These are phyloP conservation scores for Hyalella azteca DNA, from an alignment of 2,888 invertebrate genomes.

Conservation along the genomic window DNA sequence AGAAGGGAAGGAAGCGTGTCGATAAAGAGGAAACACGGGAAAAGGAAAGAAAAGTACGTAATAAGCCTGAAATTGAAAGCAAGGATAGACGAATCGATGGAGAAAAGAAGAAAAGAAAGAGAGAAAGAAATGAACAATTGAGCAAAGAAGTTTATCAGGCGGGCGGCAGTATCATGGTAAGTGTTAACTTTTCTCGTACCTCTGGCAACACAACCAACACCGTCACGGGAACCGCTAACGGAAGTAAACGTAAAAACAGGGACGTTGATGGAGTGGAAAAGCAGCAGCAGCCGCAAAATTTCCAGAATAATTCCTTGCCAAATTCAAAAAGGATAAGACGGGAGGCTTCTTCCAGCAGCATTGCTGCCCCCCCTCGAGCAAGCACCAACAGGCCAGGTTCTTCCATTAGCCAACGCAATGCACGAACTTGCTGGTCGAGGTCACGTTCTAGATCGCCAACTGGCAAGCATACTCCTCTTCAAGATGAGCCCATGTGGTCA, in stretches of 20 bases:
- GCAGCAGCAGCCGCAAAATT: constrained; percentile 40
- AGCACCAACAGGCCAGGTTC: constrained; percentile 23
- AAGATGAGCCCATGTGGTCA: constrained; percentile 60
- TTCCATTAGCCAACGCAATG: constrained; percentile 60
- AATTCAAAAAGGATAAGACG: constrained; percentile 40
- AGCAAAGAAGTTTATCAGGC: constrained; percentile 88
- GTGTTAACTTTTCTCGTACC: constrained; percentile 75
- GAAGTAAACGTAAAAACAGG: constrained; percentile 49
- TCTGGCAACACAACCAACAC: constrained; percentile 41
- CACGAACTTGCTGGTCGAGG: constrained; percentile 61
- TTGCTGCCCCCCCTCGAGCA: background rate
- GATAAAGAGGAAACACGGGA: constrained; percentile 49
- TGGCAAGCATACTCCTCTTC: constrained; percentile 54
- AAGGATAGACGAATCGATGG: constrained; percentile 46
- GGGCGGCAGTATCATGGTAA: constrained; percentile 89
- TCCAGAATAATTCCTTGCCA: constrained; percentile 63
- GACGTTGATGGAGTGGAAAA: constrained; percentile 46
- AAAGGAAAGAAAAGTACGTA: constrained; percentile 58
- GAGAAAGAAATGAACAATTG: constrained; percentile 61
- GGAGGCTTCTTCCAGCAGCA: constrained; percentile 48
- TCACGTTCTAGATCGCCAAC: constrained; percentile 42
- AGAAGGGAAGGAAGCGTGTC: constrained; percentile 59
- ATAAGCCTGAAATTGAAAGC: constrained; percentile 27
- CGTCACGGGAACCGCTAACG: background rate
- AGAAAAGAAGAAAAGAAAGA: constrained; percentile 50